Percentiles rank a stretch among this genome's conserved stretches.
phyloP scores from a whole-genome alignment of 2,113 vertebrate species.

The Emydocephalus ijimae region DNA sequence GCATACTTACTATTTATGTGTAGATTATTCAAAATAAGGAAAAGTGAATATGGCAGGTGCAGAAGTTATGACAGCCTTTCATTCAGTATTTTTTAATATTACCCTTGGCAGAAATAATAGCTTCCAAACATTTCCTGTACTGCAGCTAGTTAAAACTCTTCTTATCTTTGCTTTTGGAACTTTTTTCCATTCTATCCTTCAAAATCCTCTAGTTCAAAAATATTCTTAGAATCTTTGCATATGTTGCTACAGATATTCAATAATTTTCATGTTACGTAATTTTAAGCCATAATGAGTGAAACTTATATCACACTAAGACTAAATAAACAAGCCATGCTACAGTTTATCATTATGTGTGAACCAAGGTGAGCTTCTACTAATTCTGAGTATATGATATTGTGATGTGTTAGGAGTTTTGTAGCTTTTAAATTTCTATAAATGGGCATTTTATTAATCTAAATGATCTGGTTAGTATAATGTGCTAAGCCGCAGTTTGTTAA shows the following conservation, averaged over 20 bases:
- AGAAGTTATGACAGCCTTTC: background rate
- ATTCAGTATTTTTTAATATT: background rate
- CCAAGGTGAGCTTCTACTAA: background rate
- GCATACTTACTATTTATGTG: background rate
- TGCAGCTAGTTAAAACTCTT: background rate
- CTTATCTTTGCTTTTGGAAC: background rate
- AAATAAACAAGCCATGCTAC: background rate
- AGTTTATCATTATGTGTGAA: background rate
- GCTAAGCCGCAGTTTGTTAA: background rate
- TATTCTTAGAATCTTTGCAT: background rate
- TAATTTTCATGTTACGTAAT: background rate
- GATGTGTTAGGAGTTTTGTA: background rate
- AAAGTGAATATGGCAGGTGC: background rate
- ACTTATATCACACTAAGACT: background rate
- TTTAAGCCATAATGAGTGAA: background rate
- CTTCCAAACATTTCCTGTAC: background rate
- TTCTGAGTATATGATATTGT: background rate
- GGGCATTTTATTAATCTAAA: background rate
- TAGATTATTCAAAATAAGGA: background rate
- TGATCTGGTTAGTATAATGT: background rate
- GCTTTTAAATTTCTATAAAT: background rate
- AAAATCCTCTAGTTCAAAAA: background rate
- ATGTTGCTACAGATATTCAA: background rate
- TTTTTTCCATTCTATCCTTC: background rate
- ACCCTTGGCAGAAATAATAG: background rate